Conservation (phyloP, 2,888 invertebrate species). For the Pasiphila rectangulata region DNA sequence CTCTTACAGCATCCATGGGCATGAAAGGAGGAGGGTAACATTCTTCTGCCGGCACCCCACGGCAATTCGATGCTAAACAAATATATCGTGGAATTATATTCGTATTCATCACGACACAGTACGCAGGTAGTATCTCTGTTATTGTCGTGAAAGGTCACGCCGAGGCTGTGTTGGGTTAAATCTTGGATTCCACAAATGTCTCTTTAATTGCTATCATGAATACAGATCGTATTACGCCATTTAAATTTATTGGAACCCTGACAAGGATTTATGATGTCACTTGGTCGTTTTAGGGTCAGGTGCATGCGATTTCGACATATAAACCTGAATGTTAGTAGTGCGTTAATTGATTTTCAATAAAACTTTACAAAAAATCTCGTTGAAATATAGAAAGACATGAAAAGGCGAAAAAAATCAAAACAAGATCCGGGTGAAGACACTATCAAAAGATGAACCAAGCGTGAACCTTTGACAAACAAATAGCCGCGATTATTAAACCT, state of each 20-base stretch:
- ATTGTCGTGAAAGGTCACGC: conserved; percentile 16
- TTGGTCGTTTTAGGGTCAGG: not conserved
- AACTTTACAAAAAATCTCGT: too few relatives aligned
- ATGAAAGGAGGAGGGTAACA: not conserved
- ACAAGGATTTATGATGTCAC: conserved; percentile 3
- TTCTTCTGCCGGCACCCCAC: not conserved
- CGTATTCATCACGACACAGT: conserved; percentile 15
- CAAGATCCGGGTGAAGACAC: too few relatives aligned
- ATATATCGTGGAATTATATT: not conserved
- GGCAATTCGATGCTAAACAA: not conserved
- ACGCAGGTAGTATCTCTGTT: conserved; percentile 9
- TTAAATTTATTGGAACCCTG: conserved; percentile 2
- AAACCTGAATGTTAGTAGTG: too few relatives aligned
- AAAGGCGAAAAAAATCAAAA: too few relatives aligned
- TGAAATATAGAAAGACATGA: too few relatives aligned
- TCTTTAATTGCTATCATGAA: conserved; percentile 18
- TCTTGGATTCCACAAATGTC: conserved; percentile 14
- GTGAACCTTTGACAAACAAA: too few relatives aligned
- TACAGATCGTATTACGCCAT: conserved; percentile 9
- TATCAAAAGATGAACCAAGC: too few relatives aligned
- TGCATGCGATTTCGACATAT: not conserved
- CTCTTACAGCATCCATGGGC: too few relatives aligned
- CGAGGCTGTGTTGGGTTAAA: conserved; percentile 11
- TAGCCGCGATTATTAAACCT: not conserved
- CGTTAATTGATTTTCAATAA: too few relatives aligned